Conservation (phyloP, 2,797 vertebrate genomes). For the Tapera naevia region DNA sequence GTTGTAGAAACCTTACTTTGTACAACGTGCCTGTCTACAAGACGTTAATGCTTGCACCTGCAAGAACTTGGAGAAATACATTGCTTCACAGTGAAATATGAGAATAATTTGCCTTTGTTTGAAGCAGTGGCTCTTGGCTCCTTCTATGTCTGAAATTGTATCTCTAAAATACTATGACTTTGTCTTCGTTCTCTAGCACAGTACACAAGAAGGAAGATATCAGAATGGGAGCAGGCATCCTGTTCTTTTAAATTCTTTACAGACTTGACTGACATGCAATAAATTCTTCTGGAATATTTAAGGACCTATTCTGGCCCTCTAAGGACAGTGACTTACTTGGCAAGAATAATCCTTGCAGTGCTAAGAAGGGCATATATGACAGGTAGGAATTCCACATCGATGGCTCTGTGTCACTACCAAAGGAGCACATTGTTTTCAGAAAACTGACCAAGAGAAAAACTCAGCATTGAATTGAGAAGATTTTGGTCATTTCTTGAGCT, state of each 20-base stretch:
- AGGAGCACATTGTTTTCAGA: not conserved
- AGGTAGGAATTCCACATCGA: not conserved
- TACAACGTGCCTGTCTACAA: not conserved
- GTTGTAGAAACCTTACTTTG: not conserved
- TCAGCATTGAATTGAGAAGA: not conserved
- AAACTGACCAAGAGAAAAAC: not conserved
- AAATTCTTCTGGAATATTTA: not conserved
- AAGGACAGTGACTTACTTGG: conserved; percentile 28
- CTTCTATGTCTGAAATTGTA: not conserved
- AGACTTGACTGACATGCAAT: not conserved
- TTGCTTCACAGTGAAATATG: not conserved
- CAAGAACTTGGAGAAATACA: not conserved
- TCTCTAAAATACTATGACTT: not conserved
- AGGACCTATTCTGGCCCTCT: not conserved
- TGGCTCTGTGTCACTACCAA: not conserved
- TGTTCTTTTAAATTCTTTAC: not conserved
- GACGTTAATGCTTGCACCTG: not conserved
- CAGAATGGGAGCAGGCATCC: not conserved
- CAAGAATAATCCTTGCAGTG: not conserved
- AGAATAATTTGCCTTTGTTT: not conserved
- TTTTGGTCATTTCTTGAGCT: not conserved
- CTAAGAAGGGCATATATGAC: not conserved
- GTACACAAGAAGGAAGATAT: not conserved
- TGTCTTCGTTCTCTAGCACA: not conserved
- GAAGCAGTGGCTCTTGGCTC: not conserved